Evolutionary conservation across 2,797 vertebrate genomes (phyloP), one percentile per base, ranked within the genome.

Genomic region (Tachyglossus aculeatus): DNA sequence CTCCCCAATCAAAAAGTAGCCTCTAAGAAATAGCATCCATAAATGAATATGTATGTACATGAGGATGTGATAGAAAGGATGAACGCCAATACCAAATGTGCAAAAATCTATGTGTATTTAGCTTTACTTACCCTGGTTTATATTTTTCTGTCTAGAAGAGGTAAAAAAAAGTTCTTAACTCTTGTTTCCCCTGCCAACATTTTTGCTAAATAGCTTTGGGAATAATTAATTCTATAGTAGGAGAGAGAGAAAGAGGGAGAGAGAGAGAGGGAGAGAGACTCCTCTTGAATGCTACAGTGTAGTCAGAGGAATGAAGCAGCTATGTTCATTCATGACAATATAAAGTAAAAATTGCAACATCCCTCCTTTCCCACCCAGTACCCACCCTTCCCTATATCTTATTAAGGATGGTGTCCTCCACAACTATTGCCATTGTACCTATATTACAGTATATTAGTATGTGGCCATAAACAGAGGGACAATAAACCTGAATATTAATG

Each of bases 361-460:
- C 77, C 34, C 83, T 61, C 53, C 47, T 44, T 65, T n/a, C 66
- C 27, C 44, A 67, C 62, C 64, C 65, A 87, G 51, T 63, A 83
- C 77, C 56, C 48, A 64, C 60, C 55, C 61, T 79, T 71, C 79
- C 74, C 80, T 74, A 73, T 47, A 67, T 78, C 65, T 86, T 87
- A 87, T 78, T 52, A 81, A 82, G 72, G 78, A 82, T 41, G 85
- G 74, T 33, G 74, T 78, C 48, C 84, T 76, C 53, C 79, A 66
- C 69, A 86, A 83, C 89, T 90, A 84, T 82, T 87, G 77, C 70
- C 11, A 55, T 55, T 67, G 60, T 67, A 67, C 70, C 75, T 80
- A 52, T 75, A 67, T 82, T 87, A 65, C 25, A 27, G 41, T 72
- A 31, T 76, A 45, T 71, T 66, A 69, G 45, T 81, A 69, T 60